phyloP scores from a whole-genome alignment of 1,140 invertebrate species.

The Amphibalanus amphitrite region DNA sequence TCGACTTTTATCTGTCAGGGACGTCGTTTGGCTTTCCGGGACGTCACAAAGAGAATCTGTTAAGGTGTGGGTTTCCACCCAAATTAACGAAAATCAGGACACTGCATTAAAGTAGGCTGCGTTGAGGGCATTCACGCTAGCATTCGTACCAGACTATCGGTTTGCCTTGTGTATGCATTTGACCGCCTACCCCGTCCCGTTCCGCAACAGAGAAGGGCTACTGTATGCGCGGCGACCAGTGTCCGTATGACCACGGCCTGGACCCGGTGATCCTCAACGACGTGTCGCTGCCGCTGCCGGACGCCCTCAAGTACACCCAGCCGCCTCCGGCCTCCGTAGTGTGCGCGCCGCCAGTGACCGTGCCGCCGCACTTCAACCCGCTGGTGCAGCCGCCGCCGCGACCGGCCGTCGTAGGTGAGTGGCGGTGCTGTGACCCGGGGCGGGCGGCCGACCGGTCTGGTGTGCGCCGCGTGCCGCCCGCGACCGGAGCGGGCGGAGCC shows the following conservation, averaged over 20 bases:
- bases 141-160: neutral
- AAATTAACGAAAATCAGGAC: too few relatives aligned
- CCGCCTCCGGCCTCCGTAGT: conserved; percentile 15
- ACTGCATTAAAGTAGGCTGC: conserved; percentile 1
- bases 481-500: too few relatives aligned
- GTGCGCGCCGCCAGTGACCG: conserved; percentile 19
- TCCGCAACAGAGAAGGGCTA: conserved; percentile 62
- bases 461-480: too few relatives aligned
- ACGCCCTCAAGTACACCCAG: conserved; percentile 9
- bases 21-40: too few relatives aligned
- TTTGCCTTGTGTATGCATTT: neutral
- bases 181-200: neutral
- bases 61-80: too few relatives aligned
- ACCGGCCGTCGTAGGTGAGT: conserved; percentile 12
- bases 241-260: conserved; percentile 83
- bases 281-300: conserved; percentile 27
- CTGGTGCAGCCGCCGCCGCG: conserved; percentile 32
- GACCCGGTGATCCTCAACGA: conserved; percentile 88
- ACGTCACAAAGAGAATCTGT: too few relatives aligned
- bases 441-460: too few relatives aligned
- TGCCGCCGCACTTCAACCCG: conserved; percentile 43
- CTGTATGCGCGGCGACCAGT: conserved; percentile 86
- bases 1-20: too few relatives aligned
- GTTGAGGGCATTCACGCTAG: conserved; percentile 1
- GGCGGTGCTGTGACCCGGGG: too few relatives aligned